Evolutionary conservation across 2,888 invertebrate species (phyloP), one percentile per base, ranked within the genome.

Genomic region (Pterostichus niger): DNA sequence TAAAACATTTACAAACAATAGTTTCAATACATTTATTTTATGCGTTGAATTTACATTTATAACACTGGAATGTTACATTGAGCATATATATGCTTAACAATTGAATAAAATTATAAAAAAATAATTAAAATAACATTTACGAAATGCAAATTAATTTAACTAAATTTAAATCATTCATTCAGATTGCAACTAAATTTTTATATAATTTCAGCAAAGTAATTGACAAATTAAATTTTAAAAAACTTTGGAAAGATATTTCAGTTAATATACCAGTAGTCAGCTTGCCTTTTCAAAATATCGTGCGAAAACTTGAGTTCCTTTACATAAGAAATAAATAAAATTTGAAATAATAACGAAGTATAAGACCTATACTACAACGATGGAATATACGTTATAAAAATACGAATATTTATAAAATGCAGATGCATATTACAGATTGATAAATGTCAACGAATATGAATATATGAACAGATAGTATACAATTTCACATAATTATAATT

Each of bases 291-390:
- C 13, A 49, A n/a, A 9, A 2, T 49, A 24, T 24, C 24, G 3
- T 17, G 54, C 11, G 31, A 59, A 24, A 59, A 24, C 11, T 59
- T 24, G 9, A 17, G 17, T 52, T 52, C 10, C 11, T 59, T 24
- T 64, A 13, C n/a, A 64, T 35, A 33, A 64, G 17, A 56, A 52
- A 49, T 52, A 75, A 75, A 75, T 75, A 75, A 75, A 52, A 75
- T 75, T 49, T 75, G 33, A 75, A 75, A 75, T 11, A 52, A 75
- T 52, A 75, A 75, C 75, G 75, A 75, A 52, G 24, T 75, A 71
- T 71, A 71, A 17, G 24, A 2, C 49, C 40, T 52, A 75, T 33
- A 13, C 11, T 75, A 75, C 75, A 75, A 52, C 75, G 52, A 75
- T 15, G 49, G 54, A 77, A 56, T 56, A 56, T 56, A 54, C 54